Evolutionary conservation across 2,797 vertebrate species (phyloP), one percentile per base, ranked within the genome.

Genomic region (Tenualosa thibaudeaui): DNA sequence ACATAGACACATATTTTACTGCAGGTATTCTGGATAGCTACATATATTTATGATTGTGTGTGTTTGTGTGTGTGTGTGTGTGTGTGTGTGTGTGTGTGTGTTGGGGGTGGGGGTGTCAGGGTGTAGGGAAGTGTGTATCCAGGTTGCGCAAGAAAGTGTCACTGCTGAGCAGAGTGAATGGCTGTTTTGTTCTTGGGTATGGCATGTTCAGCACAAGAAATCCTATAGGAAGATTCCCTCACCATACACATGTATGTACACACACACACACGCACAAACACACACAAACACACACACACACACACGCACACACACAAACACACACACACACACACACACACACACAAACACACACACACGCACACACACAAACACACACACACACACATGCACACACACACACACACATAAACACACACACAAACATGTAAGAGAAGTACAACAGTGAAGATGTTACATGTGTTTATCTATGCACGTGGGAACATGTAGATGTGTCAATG

Each of bases 151-250:
- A 49, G 81, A 22, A 58, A 51, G 84, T 37, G 65, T 71, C 62
- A 40, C 82, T 71, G 40, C 82, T 84, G 78, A 50, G 46, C 68
- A 83, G 22, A 62, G 62, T 84, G 86, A 87, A 87, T 78, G 83
- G 83, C 46, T 81, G 86, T 84, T 84, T 87, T 85, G 83, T 87
- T 84, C 83, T 81, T 56, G 49, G 86, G 86, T 51, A 53, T 62
- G 81, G 43, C 65, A 37, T 62, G 83, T 71, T 62, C 71, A 83
- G 26, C 65, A 71, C 58, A 8, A 50, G 46, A 65, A 6, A 46
- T 56, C 46, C 22, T 60, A 24, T 60, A 60, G 58, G 58, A 60
- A 19, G 17, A 3, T 13, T 19, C 13, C 53, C 53, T 19, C 19
- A 19, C 19, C 54, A 19, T 22, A 10, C 24, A 24, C 19, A 24